Percentiles rank a stretch among this genome's conserved stretches.
Conservation (phyloP, 2,113 vertebrate genomes). For the Rhipidura dahli region DNA sequence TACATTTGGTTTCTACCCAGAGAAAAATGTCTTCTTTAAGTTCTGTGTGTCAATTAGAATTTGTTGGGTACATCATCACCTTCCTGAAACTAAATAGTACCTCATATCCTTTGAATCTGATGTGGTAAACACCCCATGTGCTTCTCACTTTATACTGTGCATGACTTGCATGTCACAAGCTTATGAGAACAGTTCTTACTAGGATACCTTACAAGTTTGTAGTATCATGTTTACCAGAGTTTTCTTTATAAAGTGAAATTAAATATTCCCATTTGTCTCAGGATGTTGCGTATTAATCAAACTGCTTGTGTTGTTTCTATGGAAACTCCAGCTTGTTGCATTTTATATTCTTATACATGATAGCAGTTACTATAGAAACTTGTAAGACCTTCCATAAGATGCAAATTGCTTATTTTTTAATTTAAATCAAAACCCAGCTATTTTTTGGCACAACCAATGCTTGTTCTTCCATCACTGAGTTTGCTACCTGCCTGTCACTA, state of each 20-base stretch:
- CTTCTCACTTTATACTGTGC: neutral
- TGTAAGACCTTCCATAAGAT: slow-evolving; percentile 34
- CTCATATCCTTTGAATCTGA: neutral
- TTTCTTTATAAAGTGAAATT: slow-evolving; percentile 6
- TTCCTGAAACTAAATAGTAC: neutral
- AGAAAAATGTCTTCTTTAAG: neutral
- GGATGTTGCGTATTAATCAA: slow-evolving; percentile 19
- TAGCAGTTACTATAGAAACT: slow-evolving; percentile 64
- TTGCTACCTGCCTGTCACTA: neutral
- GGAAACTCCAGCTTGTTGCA: slow-evolving; percentile 11
- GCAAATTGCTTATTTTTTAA: slow-evolving; percentile 16
- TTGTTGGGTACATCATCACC: neutral
- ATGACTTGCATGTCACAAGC: neutral
- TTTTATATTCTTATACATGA: slow-evolving; percentile 5
- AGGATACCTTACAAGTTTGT: neutral
- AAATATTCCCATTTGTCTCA: neutral
- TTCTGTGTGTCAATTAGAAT: neutral
- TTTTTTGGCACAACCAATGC: neutral
- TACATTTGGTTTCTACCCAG: neutral
- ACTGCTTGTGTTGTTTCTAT: slow-evolving; percentile 13
- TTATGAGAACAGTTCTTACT: neutral
- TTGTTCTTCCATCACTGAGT: neutral
- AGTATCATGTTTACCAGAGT: neutral
- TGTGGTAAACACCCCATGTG: neutral
- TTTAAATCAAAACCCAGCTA: neutral